Percentiles rank a stretch among this genome's conserved stretches.
phyloP scores from a whole-genome alignment of 1,140 invertebrate species.

The Diachasmimorpha longicaudata region DNA sequence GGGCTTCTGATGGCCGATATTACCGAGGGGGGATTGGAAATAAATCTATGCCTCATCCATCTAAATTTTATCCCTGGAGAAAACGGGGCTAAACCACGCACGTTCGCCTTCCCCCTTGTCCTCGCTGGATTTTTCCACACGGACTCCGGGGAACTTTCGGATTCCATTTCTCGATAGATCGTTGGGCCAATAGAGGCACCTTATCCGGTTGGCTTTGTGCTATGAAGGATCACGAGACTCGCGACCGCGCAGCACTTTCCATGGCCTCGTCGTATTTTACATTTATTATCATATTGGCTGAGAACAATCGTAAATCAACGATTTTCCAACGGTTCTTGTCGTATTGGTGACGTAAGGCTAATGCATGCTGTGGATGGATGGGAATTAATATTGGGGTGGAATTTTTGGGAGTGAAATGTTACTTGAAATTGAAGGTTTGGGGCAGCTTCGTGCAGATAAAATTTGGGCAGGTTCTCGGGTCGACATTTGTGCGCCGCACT shows the following conservation, averaged over 20 bases:
- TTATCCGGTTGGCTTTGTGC: constrained; percentile 26
- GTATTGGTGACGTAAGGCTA: constrained; percentile 21
- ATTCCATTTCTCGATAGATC: constrained; percentile 19
- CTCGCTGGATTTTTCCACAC: neutral
- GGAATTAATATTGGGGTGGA: neutral
- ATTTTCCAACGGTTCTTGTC: neutral
- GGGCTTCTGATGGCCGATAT: neutral
- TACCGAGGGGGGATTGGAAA: constrained; percentile 11
- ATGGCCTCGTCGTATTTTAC: constrained; percentile 25
- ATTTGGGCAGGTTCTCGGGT: too few relatives aligned
- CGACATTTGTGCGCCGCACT: too few relatives aligned
- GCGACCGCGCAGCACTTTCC: constrained; percentile 17
- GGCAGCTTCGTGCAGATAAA: too few relatives aligned
- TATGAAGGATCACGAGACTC: constrained; percentile 13
- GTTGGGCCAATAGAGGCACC: constrained; percentile 22
- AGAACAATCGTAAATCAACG: constrained; percentile 16
- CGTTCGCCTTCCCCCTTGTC: neutral
- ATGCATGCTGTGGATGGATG: constrained; percentile 3
- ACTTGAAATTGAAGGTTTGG: too few relatives aligned
- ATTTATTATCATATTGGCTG: constrained; percentile 30
- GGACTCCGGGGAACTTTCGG: neutral
- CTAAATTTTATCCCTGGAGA: constrained; percentile 22
- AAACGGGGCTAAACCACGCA: constrained; percentile 12
- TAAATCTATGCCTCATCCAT: constrained; percentile 27
- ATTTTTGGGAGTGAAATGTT: neutral